Conservation (phyloP, 2,888 invertebrate genomes). For the Empis stercorea region DNA sequence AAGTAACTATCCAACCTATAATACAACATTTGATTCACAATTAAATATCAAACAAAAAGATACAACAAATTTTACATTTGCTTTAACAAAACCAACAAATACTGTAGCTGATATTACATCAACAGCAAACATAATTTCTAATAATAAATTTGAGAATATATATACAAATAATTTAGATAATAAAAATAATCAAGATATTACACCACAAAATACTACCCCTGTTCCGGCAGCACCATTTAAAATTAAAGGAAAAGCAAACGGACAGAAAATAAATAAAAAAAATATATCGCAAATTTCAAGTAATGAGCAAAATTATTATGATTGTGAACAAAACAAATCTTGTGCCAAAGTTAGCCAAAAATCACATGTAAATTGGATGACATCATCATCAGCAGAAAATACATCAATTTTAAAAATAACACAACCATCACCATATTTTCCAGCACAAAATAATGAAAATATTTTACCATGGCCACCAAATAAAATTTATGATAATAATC, state of each 20-base stretch:
- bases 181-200: not conserved
- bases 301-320: conserved; percentile 11
- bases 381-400: conserved; percentile 1
- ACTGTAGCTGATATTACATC: not conserved
- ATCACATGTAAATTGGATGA: conserved; percentile 18
- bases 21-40: not conserved
- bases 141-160: conserved; percentile 7
- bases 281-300: not conserved
- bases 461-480: conserved; percentile 45
- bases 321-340: conserved; percentile 12
- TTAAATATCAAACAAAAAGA: conserved; percentile 9
- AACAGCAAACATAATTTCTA: not conserved
- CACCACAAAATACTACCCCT: no score
- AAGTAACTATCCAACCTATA: not conserved
- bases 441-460: conserved; percentile 30
- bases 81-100: conserved; percentile 12
- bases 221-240: no score
- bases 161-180: no score
- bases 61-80: conserved; percentile 11
- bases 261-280: no score
- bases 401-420: not conserved
- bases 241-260: no score
- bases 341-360: conserved; percentile 1
- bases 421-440: not conserved
- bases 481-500: conserved; percentile 25